phyloP scores from a whole-genome alignment of 1,140 invertebrate genomes.

The Oryctes rhinoceros region DNA sequence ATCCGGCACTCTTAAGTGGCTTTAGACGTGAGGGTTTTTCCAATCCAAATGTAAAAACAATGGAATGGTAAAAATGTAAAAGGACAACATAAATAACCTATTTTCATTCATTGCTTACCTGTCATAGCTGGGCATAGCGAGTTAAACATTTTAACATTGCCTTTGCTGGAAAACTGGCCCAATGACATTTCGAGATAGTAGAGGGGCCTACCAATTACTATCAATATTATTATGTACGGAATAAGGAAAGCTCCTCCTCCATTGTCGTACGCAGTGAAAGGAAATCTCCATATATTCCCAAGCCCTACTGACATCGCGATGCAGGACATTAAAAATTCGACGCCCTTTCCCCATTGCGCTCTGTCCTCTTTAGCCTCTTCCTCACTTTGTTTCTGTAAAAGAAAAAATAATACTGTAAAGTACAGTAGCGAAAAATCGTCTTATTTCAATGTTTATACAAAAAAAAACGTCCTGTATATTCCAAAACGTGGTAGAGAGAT shows the following conservation, averaged over 20 bases:
- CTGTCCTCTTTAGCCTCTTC: constrained; percentile 10
- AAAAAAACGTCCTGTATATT: no score
- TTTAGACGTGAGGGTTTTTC: no score
- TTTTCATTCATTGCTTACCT: constrained; percentile 36
- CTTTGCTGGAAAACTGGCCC: constrained; percentile 47
- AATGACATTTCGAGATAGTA: constrained; percentile 64
- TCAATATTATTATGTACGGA: constrained; percentile 64
- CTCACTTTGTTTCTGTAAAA: background rate
- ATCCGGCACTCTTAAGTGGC: no score
- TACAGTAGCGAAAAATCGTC: background rate
- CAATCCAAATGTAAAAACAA: no score
- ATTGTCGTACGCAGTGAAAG: constrained; percentile 83
- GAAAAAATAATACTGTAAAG: background rate
- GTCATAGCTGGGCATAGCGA: constrained; percentile 37
- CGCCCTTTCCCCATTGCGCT: constrained; percentile 44
- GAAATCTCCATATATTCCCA: constrained; percentile 88
- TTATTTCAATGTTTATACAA: background rate
- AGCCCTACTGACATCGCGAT: constrained; percentile 87
- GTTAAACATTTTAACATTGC: constrained; percentile 44
- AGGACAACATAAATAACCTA: no score
- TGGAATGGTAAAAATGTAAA: no score
- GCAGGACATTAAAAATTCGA: constrained; percentile 68
- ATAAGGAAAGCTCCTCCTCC: constrained; percentile 84
- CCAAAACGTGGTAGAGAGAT: no score
- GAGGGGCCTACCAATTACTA: constrained; percentile 68